A percentile compares a stretch with the other conserved stretches of the same genome.
Evolutionary conservation across 1,140 invertebrate species (phyloP).

Genomic region (Pseudomyrmex flavicornis): DNA sequence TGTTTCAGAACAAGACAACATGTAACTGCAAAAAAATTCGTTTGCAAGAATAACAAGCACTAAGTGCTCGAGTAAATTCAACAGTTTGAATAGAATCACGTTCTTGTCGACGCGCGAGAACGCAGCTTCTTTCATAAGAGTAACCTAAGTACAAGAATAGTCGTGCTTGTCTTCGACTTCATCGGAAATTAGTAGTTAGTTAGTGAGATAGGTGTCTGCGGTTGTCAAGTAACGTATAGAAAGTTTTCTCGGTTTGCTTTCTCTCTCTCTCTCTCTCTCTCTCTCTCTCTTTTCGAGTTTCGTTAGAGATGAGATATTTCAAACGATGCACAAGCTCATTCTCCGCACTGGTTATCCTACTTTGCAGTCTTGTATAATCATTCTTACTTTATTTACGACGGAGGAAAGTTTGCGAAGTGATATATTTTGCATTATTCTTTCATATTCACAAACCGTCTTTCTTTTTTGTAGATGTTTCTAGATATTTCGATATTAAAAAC

Average conservation of each 20-base stretch:
- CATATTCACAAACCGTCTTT: no score
- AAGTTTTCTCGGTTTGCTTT: conserved; percentile 35
- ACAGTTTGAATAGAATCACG: conserved; percentile 13
- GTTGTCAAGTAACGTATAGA: conserved; percentile 49
- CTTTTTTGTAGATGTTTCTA: not conserved
- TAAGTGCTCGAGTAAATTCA: conserved; percentile 51
- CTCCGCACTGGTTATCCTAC: not conserved
- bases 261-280: not conserved
- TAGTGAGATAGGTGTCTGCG: conserved; percentile 16
- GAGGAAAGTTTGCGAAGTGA: no score
- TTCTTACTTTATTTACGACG: not conserved
- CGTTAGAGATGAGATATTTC: conserved; percentile 1
- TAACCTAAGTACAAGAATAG: conserved; percentile 40
- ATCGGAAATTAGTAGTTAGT: conserved; percentile 51
- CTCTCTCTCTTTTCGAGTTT: conserved; percentile 1
- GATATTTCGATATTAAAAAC: no score
- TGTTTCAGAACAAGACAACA: not conserved
- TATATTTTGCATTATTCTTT: no score
- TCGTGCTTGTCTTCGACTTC: conserved; percentile 54
- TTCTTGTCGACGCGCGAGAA: conserved; percentile 21
- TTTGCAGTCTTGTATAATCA: conserved; percentile 13
- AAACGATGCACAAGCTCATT: not conserved
- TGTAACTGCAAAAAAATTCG: conserved; percentile 41
- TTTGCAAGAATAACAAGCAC: conserved; percentile 53
- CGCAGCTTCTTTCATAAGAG: conserved; percentile 16